Evolutionary conservation across 2,888 invertebrate species (phyloP), one percentile per base, ranked within the genome.

Genomic region (Noctua pronuba): DNA sequence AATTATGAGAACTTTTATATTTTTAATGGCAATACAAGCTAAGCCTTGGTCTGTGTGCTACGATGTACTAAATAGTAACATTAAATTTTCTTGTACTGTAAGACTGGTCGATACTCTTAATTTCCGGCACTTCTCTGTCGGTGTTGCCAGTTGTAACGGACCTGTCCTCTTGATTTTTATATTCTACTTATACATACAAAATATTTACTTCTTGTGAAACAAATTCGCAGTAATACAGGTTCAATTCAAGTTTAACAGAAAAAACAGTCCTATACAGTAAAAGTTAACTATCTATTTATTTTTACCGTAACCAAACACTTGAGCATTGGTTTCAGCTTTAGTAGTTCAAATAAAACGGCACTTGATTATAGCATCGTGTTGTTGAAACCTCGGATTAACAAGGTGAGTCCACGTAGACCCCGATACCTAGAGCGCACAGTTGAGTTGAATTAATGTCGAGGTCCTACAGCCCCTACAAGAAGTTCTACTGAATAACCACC

Each of bases 131-230:
- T 52, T 35, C 35, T 60, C 60, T 31, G 28, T 66, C 52, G n/a
- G 52, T 80, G 60, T 68, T 55, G 55, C 49, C 18, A 38, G 3
- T 52, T 75, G 31, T 80, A 58, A 70, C 44, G 38, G 31, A 13
- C 41, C 52, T 21, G 21, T 24, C n/a, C 31, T 31, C 24, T 62
- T 55, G 18, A 35, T n/a, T n/a, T 52, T 41, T 38, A 75, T 75
- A 24, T 41, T 35, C 16, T 38, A 28, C 24, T 24, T 52, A 64
- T 68, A 62, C 11, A 24, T 24, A 55, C 3, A 24, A 21, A 21
- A 35, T 35, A 62, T 31, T 5, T 55, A 24, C 16, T 28, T 13
- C n/a, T 49, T 55, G 44, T 55, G 21, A 58, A 75, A 69, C 28
- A 49, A 75, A 41, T 41, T 66, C 18, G 35, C 49, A 24, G n/a